Base-by-base conservation (phyloP, 2,888 invertebrate species). In the Thymelicus acteon region DNA sequence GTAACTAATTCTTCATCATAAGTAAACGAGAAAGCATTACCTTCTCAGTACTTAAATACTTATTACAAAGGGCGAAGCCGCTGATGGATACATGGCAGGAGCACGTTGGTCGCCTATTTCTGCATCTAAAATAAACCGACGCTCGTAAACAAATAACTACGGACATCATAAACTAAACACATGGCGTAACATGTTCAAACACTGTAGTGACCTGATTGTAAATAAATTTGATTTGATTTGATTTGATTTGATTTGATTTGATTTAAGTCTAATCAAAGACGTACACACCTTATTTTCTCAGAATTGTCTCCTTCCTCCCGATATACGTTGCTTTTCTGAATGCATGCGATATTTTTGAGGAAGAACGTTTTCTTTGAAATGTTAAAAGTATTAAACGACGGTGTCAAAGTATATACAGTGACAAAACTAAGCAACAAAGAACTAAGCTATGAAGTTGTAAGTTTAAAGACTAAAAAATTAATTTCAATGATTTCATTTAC, bases 11-110 rank as follows among this genome's bases (percentile, higher is more conserved):
- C 39, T 39, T 2, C 44, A 44, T 44, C 44, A 7, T 44, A 49
- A 49, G 24, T 24, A 24, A 52, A 54, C 31, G 12, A 61, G 48
- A 47, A 24, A 44, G n/a, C 19, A 54, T 15, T 12, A 58, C 47
- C 7, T 15, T 37, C 12, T 6, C 13, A 52, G 13, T 19, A 24
- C 19, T 39, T 39, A 49, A 31, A 44, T 40, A 52, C 24, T n/a
- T 63, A 63, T 63, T 58, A 69, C 69, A 69, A 69, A 63, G 49
- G 39, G 63, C 44, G 40, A 54, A 64, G 72, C 72, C 78, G 85
- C 75, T 77, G 84, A 89, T 80, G 77, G 87, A 90, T 81, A 81
- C 79, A 76, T 77, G 76, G 78, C 89, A 87, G 87, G 74, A 75
- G 71, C 72, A 74, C 49, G 67, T 76, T 81, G 76, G 70, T 80